phyloP scores from a whole-genome alignment of 2,797 vertebrate genomes.

The Girardinus metallicus region DNA sequence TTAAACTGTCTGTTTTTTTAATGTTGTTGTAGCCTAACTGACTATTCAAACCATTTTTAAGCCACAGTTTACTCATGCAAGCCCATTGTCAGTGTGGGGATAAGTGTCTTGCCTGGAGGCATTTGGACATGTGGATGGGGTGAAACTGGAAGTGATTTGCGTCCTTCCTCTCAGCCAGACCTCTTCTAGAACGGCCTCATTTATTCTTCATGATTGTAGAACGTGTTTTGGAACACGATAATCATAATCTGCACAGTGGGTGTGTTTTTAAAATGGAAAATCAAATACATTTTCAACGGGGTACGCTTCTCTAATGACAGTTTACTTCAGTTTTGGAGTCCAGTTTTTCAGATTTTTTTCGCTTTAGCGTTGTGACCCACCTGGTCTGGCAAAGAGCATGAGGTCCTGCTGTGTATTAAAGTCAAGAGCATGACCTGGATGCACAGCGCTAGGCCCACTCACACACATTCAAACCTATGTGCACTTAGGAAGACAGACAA shows the following conservation, averaged over 20 bases:
- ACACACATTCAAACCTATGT: not conserved
- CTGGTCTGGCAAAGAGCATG: not conserved
- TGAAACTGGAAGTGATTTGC: not conserved
- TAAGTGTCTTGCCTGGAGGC: not conserved
- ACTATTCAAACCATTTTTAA: not conserved
- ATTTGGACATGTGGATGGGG: not conserved
- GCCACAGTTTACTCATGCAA: not conserved
- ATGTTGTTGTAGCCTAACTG: not conserved
- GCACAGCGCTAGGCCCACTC: not conserved
- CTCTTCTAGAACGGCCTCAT: not conserved
- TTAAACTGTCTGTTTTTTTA: not conserved
- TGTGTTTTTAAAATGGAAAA: not conserved
- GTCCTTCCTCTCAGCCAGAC: not conserved
- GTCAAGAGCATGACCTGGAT: not conserved
- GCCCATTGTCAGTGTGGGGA: not conserved
- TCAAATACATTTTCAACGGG: not conserved
- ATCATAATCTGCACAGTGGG: not conserved
- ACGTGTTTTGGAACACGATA: not conserved
- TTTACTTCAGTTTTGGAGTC: constrained; percentile 1
- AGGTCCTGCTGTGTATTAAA: not conserved
- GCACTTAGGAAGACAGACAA: not conserved
- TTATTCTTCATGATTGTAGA: not conserved
- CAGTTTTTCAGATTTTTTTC: no score
- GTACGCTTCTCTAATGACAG: not conserved
- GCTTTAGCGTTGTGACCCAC: not conserved